phyloP scores from a whole-genome alignment of 2,113 vertebrate species.

The Nymphicus hollandicus region DNA sequence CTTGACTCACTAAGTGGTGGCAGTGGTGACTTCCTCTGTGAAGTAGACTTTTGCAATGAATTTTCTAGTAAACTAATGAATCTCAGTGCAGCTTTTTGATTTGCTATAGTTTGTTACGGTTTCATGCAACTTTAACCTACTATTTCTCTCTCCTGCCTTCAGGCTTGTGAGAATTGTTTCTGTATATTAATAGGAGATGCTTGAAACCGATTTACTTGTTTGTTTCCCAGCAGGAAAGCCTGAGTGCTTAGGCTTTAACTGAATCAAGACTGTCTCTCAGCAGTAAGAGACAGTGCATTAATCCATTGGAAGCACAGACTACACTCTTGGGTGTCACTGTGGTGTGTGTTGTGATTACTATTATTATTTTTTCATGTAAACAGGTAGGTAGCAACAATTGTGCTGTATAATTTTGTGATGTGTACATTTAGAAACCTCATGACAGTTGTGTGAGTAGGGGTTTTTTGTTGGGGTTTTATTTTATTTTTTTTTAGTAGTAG shows the following conservation, averaged over 20 bases:
- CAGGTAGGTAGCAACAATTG: slow-evolving; percentile 28
- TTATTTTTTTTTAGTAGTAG: not conserved
- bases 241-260: slow-evolving; percentile 41
- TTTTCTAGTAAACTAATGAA: not conserved
- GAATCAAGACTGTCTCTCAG: slow-evolving; percentile 51
- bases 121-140: not conserved
- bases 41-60: not conserved
- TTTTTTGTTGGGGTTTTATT: not conserved
- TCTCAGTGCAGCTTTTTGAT: not conserved
- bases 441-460: not conserved
- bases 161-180: slow-evolving; percentile 40
- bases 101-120: not conserved
- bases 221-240: slow-evolving; percentile 61
- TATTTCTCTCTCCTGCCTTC: slow-evolving; percentile 1
- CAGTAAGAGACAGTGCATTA: slow-evolving; percentile 48
- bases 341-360: slow-evolving; percentile 4
- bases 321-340: slow-evolving; percentile 21
- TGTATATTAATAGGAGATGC: slow-evolving; percentile 47
- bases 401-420: not conserved
- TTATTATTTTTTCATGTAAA: slow-evolving; percentile 1
- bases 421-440: not conserved
- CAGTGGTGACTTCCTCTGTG: slow-evolving; percentile 52
- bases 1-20: slow-evolving; percentile 58
- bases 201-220: slow-evolving; percentile 48
- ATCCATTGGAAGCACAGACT: slow-evolving; percentile 28